A percentile compares a stretch with the other conserved stretches of the same genome.
Evolutionary conservation across 2,797 vertebrate genomes (phyloP).

Genomic region (Dendrocincla tyrannina): DNA sequence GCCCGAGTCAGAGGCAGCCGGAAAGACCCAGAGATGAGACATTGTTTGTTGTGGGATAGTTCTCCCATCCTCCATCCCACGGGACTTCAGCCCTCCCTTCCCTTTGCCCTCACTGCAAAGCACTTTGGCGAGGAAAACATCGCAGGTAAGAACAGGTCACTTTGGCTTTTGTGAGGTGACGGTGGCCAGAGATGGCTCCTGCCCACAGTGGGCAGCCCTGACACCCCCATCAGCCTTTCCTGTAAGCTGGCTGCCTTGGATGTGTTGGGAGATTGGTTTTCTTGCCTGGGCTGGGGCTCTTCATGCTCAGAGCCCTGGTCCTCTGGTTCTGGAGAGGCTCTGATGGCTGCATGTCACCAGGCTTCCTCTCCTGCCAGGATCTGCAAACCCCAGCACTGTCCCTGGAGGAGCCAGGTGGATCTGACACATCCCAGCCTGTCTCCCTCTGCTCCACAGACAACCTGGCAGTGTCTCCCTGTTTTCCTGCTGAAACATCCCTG

Average conservation of each 20-base stretch:
- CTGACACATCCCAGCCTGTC: not conserved
- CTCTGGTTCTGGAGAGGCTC: not conserved
- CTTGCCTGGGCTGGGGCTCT: not conserved
- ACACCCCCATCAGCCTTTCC: not conserved
- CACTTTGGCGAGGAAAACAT: accelerated
- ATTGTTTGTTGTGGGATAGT: not conserved
- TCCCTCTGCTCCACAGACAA: not conserved
- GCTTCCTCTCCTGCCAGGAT: not conserved
- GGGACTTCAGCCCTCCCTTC: not conserved
- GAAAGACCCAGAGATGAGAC: slow-evolving; percentile 18
- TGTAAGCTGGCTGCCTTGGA: accelerated
- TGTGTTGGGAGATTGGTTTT: accelerated
- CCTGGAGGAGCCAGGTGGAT: not conserved
- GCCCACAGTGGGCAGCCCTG: accelerated
- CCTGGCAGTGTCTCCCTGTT: not conserved
- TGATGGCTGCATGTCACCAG: not conserved
- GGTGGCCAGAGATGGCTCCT: not conserved
- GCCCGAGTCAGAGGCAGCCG: not conserved
- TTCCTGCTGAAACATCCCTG: not conserved
- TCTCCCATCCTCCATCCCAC: not conserved
- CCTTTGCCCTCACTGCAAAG: not conserved
- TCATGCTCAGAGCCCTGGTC: not conserved
- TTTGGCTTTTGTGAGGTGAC: not conserved
- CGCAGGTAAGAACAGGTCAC: not conserved
- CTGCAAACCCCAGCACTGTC: accelerated